Evolutionary conservation across 2,888 invertebrate species (phyloP).

Genomic region (Listrodromus nycthemerus): DNA sequence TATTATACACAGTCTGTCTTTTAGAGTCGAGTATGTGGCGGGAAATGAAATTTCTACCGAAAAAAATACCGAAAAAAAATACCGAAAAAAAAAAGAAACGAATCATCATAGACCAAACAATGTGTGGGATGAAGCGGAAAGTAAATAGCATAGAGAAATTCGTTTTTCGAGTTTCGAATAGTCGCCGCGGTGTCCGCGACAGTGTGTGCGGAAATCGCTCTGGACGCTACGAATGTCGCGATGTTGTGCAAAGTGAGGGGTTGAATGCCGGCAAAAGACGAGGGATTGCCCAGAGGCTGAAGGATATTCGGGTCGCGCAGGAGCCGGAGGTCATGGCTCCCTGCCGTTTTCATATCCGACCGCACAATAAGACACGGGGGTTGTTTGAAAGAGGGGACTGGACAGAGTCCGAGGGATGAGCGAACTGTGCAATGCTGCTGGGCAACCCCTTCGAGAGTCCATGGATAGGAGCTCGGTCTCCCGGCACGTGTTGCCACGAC

Average conservation of each 20-base stretch:
- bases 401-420: slow-evolving; percentile 30
- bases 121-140: background rate
- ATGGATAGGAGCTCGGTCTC: slow-evolving; percentile 15
- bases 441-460: slow-evolving; percentile 25
- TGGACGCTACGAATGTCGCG: slow-evolving; percentile 1
- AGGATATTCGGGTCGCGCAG: slow-evolving; percentile 48
- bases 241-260: slow-evolving; percentile 9
- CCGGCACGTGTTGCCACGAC: slow-evolving; percentile 42
- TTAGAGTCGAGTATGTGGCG: background rate
- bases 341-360: slow-evolving; percentile 64
- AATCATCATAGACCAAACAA: background rate
- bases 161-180: slow-evolving; percentile 27
- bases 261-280: slow-evolving; percentile 3
- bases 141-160: background rate
- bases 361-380: slow-evolving; percentile 44
- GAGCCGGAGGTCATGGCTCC: slow-evolving; percentile 52
- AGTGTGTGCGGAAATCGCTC: background rate
- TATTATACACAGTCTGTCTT: background rate
- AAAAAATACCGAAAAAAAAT: too few species aligned
- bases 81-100: background rate
- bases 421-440: slow-evolving; percentile 7
- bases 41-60: background rate
- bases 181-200: background rate
- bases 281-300: slow-evolving; percentile 26
- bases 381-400: slow-evolving; percentile 40